phyloP scores from a whole-genome alignment of 2,888 invertebrate genomes.

The Blastobasis lacticolella region DNA sequence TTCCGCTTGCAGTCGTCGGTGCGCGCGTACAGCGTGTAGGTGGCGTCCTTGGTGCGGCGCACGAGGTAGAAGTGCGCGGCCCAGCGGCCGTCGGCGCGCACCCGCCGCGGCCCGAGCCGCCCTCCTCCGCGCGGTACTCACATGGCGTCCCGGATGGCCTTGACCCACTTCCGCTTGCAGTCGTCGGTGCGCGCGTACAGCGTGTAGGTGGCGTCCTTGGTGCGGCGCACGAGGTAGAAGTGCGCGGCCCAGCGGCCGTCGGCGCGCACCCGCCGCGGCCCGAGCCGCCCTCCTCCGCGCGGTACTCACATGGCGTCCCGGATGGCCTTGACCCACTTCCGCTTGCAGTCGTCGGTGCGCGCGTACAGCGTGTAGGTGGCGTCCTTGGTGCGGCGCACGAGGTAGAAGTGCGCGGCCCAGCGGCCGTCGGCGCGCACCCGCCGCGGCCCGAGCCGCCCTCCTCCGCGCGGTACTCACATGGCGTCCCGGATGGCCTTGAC shows the following conservation, averaged over 20 bases:
- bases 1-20: constrained; percentile 90
- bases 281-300: constrained; percentile 82
- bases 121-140: constrained; percentile 93
- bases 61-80: constrained; percentile 89
- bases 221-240: constrained; percentile 88
- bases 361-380: constrained; percentile 93
- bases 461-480: constrained; percentile 94
- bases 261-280: constrained; percentile 77
- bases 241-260: constrained; percentile 89
- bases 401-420: constrained; percentile 88
- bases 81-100: constrained; percentile 85
- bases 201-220: constrained; percentile 88
- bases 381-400: constrained; percentile 87
- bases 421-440: constrained; percentile 81
- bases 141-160: constrained; percentile 88
- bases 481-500: constrained; percentile 88
- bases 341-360: constrained; percentile 89
- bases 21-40: constrained; percentile 92
- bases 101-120: constrained; percentile 73
- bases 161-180: constrained; percentile 92
- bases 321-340: constrained; percentile 93
- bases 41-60: constrained; percentile 85
- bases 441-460: constrained; percentile 77
- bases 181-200: constrained; percentile 92
- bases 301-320: constrained; percentile 92